Conservation (phyloP, 2,797 vertebrate genomes). For the Oreortyx pictus region DNA sequence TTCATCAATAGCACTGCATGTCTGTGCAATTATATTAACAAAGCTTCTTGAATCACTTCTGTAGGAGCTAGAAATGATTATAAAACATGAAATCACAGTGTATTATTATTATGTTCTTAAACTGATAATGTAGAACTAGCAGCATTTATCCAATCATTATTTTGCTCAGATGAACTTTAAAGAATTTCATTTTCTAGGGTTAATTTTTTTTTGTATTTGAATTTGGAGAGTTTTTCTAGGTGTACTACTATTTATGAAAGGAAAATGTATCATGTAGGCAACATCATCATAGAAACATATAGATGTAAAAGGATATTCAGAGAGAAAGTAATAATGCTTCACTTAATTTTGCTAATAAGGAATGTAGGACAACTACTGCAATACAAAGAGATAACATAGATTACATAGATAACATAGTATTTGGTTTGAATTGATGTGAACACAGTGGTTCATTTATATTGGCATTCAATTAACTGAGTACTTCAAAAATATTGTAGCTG, state of each 20-base stretch:
- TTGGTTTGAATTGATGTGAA: not conserved
- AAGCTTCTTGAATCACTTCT: not conserved
- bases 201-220: not conserved
- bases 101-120: not conserved
- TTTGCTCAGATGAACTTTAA: not conserved
- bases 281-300: not conserved
- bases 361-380: not conserved
- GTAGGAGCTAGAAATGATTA: not conserved
- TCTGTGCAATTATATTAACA: not conserved
- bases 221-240: not conserved
- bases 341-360: not conserved
- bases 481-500: not conserved
- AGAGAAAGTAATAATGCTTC: not conserved
- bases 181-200: not conserved
- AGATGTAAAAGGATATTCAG: not conserved
- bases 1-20: not conserved
- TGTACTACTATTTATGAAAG: not conserved
- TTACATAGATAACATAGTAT: not conserved
- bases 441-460: not conserved
- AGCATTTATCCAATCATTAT: conserved; percentile 1
- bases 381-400: not conserved
- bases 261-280: not conserved
- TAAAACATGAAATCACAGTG: not conserved
- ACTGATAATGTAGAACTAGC: not conserved
- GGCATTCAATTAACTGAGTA: not conserved